These are phyloP conservation scores for Phenganax marumi DNA, from an alignment of 92 coral and sea anemone genomes.

Conservation along the genomic window DNA sequence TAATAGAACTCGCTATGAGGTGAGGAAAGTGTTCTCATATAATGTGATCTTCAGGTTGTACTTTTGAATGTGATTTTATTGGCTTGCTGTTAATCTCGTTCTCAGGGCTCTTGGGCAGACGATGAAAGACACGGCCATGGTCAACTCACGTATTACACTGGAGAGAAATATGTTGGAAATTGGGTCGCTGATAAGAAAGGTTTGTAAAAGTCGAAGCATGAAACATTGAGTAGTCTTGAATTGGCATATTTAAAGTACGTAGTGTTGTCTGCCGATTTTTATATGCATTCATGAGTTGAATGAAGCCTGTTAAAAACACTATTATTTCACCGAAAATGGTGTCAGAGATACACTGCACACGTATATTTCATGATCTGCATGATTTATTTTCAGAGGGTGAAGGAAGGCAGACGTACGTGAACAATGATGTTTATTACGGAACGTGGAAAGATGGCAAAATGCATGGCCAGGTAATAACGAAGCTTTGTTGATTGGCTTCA, in stretches of 20 bases:
- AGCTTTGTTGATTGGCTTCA: neutral
- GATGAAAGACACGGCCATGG: conserved; percentile 93
- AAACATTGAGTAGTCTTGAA: neutral
- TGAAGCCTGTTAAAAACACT: too few relatives aligned
- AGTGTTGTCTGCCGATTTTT: neutral
- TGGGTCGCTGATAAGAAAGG: conserved; percentile 97
- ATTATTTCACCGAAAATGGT: too few relatives aligned
- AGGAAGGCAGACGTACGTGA: conserved; percentile 71
- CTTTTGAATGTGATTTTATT: too few relatives aligned
- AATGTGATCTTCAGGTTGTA: neutral
- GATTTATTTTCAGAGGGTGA: conserved; percentile 65
- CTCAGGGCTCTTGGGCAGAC: conserved; percentile 84
- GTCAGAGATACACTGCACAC: neutral
- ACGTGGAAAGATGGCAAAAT: conserved; percentile 78
- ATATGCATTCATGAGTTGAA: too few relatives aligned
- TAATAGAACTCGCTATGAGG: conserved; percentile 87
- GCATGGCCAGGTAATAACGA: conserved; percentile 73
- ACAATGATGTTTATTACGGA: conserved; percentile 76
- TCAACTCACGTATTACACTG: conserved; percentile 78
- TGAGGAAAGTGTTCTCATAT: neutral
- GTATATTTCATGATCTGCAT: neutral
- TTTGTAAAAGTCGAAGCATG: conserved; percentile 30
- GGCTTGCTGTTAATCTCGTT: neutral
- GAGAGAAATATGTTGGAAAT: conserved; percentile 88
- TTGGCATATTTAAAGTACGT: too few relatives aligned